Evolutionary conservation across 2,797 vertebrate species (phyloP).

Genomic region (Sebastiscus albofasciatus): DNA sequence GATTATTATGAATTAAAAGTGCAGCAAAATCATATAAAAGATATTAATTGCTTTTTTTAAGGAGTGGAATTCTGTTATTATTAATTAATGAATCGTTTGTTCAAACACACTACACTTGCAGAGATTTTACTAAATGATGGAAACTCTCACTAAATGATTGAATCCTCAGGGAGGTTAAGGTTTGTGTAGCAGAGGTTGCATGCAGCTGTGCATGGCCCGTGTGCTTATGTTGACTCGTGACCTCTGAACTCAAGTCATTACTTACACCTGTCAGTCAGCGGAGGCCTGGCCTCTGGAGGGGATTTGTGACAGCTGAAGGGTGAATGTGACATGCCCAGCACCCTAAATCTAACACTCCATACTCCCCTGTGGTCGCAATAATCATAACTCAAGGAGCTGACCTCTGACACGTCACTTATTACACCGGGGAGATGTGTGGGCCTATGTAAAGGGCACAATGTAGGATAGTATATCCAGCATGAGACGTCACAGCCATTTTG

Average conservation of each 20-base stretch:
- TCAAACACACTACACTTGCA: neutral
- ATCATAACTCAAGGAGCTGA: slow-evolving; percentile 75
- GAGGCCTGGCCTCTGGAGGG: slow-evolving; percentile 56
- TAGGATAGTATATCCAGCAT: slow-evolving; percentile 22
- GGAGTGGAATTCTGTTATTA: neutral
- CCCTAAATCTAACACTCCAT: slow-evolving; percentile 62
- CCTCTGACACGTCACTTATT: slow-evolving; percentile 66
- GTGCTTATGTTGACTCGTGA: slow-evolving; percentile 68
- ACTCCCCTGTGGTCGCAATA: slow-evolving; percentile 62
- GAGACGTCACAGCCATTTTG: neutral
- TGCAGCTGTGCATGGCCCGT: slow-evolving; percentile 71
- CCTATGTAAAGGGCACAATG: slow-evolving; percentile 38
- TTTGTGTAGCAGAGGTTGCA: slow-evolving; percentile 36
- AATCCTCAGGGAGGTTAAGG: slow-evolving; percentile 37
- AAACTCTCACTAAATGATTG: slow-evolving; percentile 35
- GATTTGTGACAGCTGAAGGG: slow-evolving; percentile 77
- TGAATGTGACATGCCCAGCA: slow-evolving; percentile 71
- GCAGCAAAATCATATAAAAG: neutral
- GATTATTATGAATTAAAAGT: slow-evolving; percentile 5
- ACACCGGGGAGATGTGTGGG: slow-evolving; percentile 34
- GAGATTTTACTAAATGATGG: neutral
- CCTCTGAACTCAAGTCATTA: slow-evolving; percentile 76
- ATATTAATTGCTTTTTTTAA: neutral
- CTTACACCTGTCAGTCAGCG: slow-evolving; percentile 81
- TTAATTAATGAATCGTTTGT: slow-evolving; percentile 32